Conservation (phyloP, 2,888 invertebrate genomes). For the Apotomis capreana region DNA sequence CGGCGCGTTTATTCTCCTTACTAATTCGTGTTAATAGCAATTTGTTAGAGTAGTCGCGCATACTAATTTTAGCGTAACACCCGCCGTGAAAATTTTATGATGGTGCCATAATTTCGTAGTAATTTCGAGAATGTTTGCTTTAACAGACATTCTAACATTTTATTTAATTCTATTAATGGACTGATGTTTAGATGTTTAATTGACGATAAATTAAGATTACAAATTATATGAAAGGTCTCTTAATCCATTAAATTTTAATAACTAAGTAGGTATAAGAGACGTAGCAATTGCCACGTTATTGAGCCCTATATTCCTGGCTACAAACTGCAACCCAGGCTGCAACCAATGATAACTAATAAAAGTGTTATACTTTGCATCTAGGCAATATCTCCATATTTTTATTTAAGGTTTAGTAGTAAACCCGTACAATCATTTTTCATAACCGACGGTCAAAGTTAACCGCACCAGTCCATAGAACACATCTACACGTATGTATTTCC, state of each 20-base stretch:
- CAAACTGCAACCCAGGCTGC: too few relatives aligned
- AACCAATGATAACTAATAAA: too few relatives aligned
- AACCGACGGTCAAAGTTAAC: slow-evolving; percentile 3
- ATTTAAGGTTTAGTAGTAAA: too few relatives aligned
- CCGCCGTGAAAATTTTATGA: slow-evolving; percentile 76
- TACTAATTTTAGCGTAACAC: slow-evolving; percentile 79
- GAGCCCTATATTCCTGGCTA: too few relatives aligned
- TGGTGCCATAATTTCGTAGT: slow-evolving; percentile 78
- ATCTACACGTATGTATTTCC: slow-evolving; percentile 48
- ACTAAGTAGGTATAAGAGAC: not conserved
- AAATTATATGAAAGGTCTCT: not conserved
- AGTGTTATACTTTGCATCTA: too few relatives aligned
- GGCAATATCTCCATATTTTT: too few relatives aligned
- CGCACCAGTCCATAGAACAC: slow-evolving; percentile 40
- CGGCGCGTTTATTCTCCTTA: slow-evolving; percentile 69
- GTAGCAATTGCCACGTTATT: not conserved
- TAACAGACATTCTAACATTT: slow-evolving; percentile 47
- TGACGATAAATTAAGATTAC: not conserved
- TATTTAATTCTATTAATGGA: slow-evolving; percentile 30
- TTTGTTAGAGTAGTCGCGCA: slow-evolving; percentile 74
- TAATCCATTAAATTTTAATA: not conserved
- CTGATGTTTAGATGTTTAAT: not conserved
- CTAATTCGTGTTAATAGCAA: slow-evolving; percentile 76
- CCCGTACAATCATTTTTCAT: not conserved
- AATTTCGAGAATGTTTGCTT: slow-evolving; percentile 78